Evolutionary conservation across 2,888 invertebrate species (phyloP).

Genomic region (Acanthosepion lycidas): DNA sequence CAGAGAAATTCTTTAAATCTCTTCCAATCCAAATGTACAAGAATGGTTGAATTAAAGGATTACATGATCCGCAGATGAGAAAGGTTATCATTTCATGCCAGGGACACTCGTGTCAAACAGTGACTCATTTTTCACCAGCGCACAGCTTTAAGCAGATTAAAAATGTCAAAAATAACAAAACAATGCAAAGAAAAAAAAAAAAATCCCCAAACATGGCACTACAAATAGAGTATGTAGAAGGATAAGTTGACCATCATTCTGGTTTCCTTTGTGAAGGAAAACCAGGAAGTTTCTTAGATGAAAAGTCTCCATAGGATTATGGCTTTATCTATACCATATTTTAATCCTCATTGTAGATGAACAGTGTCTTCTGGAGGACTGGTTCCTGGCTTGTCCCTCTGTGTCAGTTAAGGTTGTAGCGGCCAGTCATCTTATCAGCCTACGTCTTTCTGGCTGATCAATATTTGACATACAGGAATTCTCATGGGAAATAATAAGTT

Average conservation of each 20-base stretch:
- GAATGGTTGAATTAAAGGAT: constrained; percentile 20
- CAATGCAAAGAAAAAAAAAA: neutral
- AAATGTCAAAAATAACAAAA: constrained; percentile 4
- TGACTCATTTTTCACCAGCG: neutral
- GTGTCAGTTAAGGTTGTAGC: neutral
- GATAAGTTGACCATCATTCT: neutral
- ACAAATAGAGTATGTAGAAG: neutral
- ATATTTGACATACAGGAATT: constrained; percentile 21
- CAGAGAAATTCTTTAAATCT: constrained; percentile 20
- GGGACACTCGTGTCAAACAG: neutral
- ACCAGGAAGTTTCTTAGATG: neutral
- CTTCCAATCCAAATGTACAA: constrained; percentile 23
- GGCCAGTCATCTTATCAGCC: constrained; percentile 22
- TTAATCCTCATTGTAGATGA: neutral
- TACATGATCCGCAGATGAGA: neutral
- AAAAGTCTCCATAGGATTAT: neutral
- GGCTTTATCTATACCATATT: constrained; percentile 9
- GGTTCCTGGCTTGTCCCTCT: constrained; percentile 3
- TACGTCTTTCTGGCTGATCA: neutral
- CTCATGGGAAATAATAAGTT: constrained; percentile 33
- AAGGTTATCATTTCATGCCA: constrained; percentile 10
- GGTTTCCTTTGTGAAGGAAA: neutral
- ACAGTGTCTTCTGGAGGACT: constrained; percentile 17
- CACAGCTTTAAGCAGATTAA: neutral
- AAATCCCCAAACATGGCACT: neutral